A percentile compares a stretch with the other conserved stretches of the same genome.
Evolutionary conservation across 37 sponge, comb jelly and placozoan genomes (phyloP).

Genomic region (Cladorhizidae sp.): DNA sequence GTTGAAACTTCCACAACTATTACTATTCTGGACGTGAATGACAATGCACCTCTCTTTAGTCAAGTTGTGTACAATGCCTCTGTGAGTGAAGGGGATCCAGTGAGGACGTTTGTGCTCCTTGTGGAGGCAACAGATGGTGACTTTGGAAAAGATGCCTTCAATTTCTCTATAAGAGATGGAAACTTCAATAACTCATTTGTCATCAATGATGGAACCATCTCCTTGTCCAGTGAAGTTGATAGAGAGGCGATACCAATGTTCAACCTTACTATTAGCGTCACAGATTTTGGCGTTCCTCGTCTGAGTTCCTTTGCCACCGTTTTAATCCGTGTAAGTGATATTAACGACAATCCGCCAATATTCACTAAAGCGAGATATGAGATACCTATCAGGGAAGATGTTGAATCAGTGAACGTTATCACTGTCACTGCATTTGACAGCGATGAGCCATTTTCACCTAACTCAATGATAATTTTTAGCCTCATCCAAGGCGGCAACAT

Average conservation of each 20-base stretch:
- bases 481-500: constrained; percentile 10
- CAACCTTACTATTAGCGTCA: constrained; percentile 35
- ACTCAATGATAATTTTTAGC: constrained; percentile 34
- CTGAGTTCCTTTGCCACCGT: constrained; percentile 9
- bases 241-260: constrained; percentile 29
- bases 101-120: background rate
- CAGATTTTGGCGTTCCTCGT: constrained; percentile 21
- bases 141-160: constrained; percentile 37
- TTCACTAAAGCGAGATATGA: constrained; percentile 40
- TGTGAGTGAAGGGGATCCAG: constrained; percentile 16
- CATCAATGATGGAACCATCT: constrained; percentile 3
- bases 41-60: constrained; percentile 56
- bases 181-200: constrained; percentile 23
- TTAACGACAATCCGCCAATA: constrained; percentile 83
- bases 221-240: constrained; percentile 17
- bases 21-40: constrained; percentile 58
- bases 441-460: constrained; percentile 47
- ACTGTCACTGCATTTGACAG: constrained; percentile 50
- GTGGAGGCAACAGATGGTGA: constrained; percentile 64
- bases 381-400: constrained; percentile 38
- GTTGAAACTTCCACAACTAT: background rate
- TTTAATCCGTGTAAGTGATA: constrained; percentile 55
- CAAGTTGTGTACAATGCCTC: constrained; percentile 6
- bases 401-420: background rate
- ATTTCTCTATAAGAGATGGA: constrained; percentile 37